phyloP scores from a whole-genome alignment of 2,113 vertebrate species.

The Lutjanus erythropterus region DNA sequence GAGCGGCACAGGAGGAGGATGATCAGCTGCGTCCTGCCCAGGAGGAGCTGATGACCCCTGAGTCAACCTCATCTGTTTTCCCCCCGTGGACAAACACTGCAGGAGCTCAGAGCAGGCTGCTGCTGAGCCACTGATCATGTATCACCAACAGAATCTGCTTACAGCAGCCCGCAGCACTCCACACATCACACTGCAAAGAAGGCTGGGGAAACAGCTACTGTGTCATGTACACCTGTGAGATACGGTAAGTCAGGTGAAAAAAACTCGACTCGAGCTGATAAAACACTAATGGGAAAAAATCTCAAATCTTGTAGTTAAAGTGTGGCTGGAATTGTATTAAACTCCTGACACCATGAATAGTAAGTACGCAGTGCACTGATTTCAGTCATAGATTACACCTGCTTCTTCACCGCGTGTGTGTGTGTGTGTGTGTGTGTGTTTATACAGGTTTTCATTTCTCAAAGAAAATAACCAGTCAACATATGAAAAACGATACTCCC shows the following conservation, averaged over 20 bases:
- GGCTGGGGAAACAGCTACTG: conserved; percentile 5
- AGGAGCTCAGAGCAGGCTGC: conserved; percentile 43
- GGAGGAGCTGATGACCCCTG: conserved; percentile 55
- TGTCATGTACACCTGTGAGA: conserved; percentile 44
- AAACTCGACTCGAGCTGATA: conserved; percentile 33
- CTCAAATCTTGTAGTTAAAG: conserved; percentile 24
- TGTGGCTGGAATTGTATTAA: conserved; percentile 45
- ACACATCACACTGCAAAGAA: conserved; percentile 28
- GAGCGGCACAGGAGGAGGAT: conserved; percentile 32
- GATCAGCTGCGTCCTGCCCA: conserved; percentile 51
- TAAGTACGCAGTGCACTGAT: conserved; percentile 41
- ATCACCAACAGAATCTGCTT: conserved; percentile 55
- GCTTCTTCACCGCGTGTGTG: conserved; percentile 5
- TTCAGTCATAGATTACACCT: conserved; percentile 42
- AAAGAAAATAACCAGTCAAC: conserved; percentile 64
- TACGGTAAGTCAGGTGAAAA: not conserved
- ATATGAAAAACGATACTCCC: conserved; percentile 48
- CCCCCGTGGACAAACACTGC: conserved; percentile 42
- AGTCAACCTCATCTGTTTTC: conserved; percentile 70
- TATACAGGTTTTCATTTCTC: conserved; percentile 44
- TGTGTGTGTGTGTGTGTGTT: conserved; percentile 13
- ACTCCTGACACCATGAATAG: conserved; percentile 47
- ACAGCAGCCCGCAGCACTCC: conserved; percentile 17
- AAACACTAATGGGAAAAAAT: conserved; percentile 31
- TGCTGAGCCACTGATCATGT: conserved; percentile 51